These are phyloP conservation scores for Lagorchestes hirsutus DNA, from an alignment of 2,797 vertebrate species.

Conservation along the genomic window DNA sequence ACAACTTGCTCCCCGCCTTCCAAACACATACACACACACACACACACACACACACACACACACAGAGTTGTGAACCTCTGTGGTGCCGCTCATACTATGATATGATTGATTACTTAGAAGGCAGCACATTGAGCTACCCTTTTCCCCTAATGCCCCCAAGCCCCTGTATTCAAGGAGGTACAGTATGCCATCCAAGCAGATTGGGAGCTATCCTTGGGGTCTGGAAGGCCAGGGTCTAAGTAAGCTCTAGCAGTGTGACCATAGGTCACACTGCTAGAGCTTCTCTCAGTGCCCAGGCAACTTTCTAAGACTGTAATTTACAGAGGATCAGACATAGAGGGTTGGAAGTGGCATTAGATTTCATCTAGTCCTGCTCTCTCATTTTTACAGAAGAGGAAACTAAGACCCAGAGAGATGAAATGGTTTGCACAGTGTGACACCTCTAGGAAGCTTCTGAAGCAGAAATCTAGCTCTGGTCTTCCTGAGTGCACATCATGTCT, in stretches of 20 bases:
- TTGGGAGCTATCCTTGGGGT: not conserved
- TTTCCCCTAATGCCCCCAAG: fast-evolving
- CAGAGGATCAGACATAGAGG: not conserved
- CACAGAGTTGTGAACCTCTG: not conserved
- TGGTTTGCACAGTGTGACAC: not conserved
- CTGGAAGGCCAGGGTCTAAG: not conserved
- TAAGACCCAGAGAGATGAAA: not conserved
- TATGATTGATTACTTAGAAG: too few species aligned
- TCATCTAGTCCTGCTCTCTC: not conserved
- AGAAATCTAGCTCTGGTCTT: not conserved
- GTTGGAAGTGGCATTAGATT: not conserved
- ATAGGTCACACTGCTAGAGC: too few species aligned
- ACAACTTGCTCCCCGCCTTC: not conserved
- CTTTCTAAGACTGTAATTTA: not conserved
- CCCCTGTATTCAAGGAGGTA: too few species aligned
- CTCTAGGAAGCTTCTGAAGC: fast-evolving
- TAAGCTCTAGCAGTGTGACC: fast-evolving
- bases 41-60: not conserved
- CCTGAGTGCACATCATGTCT: too few species aligned
- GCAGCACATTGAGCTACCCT: too few species aligned
- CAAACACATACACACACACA: too few species aligned
- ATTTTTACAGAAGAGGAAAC: not conserved
- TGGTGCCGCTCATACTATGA: fast-evolving
- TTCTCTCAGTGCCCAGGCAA: not conserved
- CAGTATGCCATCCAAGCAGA: not conserved